Evolutionary conservation across 35 echinoderm and acorn worm species (phyloP).

Genomic region (Lytechinus pictus): DNA sequence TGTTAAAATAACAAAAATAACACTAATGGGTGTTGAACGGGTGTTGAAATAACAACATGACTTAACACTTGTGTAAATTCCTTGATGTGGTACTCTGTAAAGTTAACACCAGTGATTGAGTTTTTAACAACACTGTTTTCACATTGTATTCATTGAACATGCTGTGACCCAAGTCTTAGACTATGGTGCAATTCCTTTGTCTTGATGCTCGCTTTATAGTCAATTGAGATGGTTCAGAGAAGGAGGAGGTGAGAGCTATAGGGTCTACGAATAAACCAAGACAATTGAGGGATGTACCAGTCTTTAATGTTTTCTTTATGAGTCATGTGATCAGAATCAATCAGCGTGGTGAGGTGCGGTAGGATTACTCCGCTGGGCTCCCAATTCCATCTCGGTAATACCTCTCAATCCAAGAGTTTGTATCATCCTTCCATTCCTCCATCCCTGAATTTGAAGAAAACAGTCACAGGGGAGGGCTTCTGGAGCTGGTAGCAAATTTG

Average conservation of each 20-base stretch:
- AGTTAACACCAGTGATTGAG: too few species aligned
- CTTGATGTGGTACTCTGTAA: too few species aligned
- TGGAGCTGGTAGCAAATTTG: not conserved
- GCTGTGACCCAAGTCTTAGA: not conserved
- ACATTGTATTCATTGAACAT: not conserved
- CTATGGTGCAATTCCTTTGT: not conserved
- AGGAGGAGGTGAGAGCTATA: not conserved
- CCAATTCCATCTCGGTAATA: conserved; percentile 10
- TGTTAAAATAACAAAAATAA: too few species aligned
- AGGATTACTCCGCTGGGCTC: not conserved
- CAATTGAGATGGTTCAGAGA: not conserved
- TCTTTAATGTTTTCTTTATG: conserved; percentile 14
- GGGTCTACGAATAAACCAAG: not conserved
- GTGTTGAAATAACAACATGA: too few species aligned
- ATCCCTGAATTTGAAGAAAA: not conserved
- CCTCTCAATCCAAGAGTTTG: not conserved
- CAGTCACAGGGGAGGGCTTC: not conserved
- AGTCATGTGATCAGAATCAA: conserved; percentile 18
- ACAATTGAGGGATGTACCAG: not conserved
- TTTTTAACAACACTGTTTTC: too few species aligned
- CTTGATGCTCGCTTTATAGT: not conserved
- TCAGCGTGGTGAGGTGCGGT: not conserved
- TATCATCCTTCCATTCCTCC: not conserved
- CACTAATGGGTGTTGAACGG: too few species aligned
- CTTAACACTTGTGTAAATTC: too few species aligned